Base-by-base conservation (phyloP, 2,113 vertebrate genomes). In the Brachypodius melanocephalos region DNA sequence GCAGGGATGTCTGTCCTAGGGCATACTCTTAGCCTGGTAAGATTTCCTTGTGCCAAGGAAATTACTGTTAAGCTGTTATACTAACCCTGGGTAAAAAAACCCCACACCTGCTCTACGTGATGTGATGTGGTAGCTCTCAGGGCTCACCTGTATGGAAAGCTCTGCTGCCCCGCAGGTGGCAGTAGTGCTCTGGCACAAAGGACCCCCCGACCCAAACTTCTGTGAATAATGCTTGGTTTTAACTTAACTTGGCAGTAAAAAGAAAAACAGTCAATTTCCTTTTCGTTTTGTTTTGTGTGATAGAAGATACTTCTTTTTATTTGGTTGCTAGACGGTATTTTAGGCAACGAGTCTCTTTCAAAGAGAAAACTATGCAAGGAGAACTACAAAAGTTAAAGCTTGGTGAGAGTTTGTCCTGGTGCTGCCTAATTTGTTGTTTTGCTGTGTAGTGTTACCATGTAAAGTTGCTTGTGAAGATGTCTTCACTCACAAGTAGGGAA, bases 141-240 rank as follows among this genome's bases (percentile, higher is more conserved):
- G 45, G n/a, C 77, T 49, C 46, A 43, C 34, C 54, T 48, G 17
- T 32, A 15, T 8, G 15, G 15, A 12, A 14, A 73, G 58, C 57
- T 57, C 48, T 36, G 17, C 43, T 72, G 32, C 45, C 55, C 66
- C 9, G 63, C 46, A 89, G 95, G 81, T 92, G 87, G 95, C 95
- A 91, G 62, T 14, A 90, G 59, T 16, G 66, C n/a, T 59, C 90
- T 62, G 54, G 20, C 40, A 59, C 29, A 87, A 36, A 52, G 65
- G 58, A 66, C 34, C 13, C 13, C 18, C 29, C 25, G 4, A 25
- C 20, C 45, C 54, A 69, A 88, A 45, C 14, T 59, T 19, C 6
- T 8, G 14, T 8, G 29, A 61, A 17, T 8, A 49, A 11, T 12
- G 7, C 63, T 85, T 52, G 17, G 4, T 43, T 75, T 71, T 51